Evolutionary conservation across 2,797 vertebrate genomes (phyloP), one percentile per base, ranked within the genome.

Genomic region (Holocentrus rufus): DNA sequence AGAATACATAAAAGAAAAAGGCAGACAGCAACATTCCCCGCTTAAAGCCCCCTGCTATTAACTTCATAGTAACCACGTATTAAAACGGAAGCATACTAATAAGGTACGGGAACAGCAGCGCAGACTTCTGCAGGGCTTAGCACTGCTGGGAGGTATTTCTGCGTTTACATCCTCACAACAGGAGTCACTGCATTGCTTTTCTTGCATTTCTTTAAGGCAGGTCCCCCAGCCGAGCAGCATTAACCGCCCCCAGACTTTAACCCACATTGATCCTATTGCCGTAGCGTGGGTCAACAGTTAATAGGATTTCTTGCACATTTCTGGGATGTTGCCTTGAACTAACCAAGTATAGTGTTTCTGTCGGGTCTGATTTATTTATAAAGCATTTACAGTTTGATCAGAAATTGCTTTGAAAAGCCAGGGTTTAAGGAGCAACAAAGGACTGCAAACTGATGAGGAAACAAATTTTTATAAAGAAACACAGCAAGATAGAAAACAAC

Each of bases 31-130:
- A 22, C 18, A 55, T 14, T 53, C n/a, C 36, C 36, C 27, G 14
- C 30, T 13, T 11, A 25, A 56, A 30, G 36, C 17, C 46, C 66
- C 20, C 68, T 14, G 25, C 7, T n/a, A 63, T 59, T 56, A 66
- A 13, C 56, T 54, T 5, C 1, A 34, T 53, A 47, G 36, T 30
- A 10, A 72, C 36, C 69, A 39, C 1, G 47, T 34, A 65, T 82
- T 82, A 72, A 22, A 50, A 53, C 58, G 58, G 61, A 63, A 63
- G 69, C 56, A 17, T 42, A 30, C 72, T 62, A 66, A 74, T 74
- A 66, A 50, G 60, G 14, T 30, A 55, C 17, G 54, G 34, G 56
- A 20, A 61, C n/a, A 60, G 71, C 49, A 15, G 52, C 61, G 39
- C 17, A 31, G 15, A 34, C 15, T 57, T 57, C 14, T 54, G 25